These are phyloP conservation scores for Tribolium madens DNA, from an alignment of 1,140 invertebrate species.

Conservation along the genomic window DNA sequence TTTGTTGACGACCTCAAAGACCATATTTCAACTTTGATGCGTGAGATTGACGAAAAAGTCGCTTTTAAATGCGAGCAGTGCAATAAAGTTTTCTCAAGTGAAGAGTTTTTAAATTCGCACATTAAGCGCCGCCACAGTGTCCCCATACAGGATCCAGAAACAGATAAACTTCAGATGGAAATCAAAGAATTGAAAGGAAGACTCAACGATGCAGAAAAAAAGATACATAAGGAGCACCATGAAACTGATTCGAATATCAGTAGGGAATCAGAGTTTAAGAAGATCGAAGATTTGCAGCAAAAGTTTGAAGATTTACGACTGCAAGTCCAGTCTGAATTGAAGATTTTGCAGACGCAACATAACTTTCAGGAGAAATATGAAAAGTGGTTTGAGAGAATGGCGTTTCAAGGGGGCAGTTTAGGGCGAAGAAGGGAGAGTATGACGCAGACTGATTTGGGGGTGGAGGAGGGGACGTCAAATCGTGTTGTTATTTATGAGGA, in stretches of 20 bases:
- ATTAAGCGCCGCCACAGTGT: constrained; percentile 67
- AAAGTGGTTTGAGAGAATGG: constrained; percentile 58
- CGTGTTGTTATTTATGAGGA: background rate
- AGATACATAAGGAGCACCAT: constrained; percentile 55
- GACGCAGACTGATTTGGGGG: constrained; percentile 54
- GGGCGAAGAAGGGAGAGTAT: constrained; percentile 43
- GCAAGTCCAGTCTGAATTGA: constrained; percentile 61
- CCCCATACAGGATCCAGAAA: constrained; percentile 61
- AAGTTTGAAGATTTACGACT: constrained; percentile 62
- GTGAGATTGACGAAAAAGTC: background rate
- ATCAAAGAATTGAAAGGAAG: constrained; percentile 72
- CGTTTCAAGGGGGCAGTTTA: constrained; percentile 40
- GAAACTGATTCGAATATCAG: constrained; percentile 24
- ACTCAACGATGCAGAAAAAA: constrained; percentile 69
- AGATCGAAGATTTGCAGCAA: constrained; percentile 55
- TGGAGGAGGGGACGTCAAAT: background rate
- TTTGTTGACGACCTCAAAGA: constrained; percentile 51
- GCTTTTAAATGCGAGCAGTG: constrained; percentile 69
- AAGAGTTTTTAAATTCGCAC: constrained; percentile 71
- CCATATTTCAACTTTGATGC: constrained; percentile 45
- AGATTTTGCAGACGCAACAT: constrained; percentile 57
- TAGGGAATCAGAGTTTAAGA: constrained; percentile 42
- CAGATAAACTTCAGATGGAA: constrained; percentile 70
- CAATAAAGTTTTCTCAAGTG: constrained; percentile 71
- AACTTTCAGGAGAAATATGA: constrained; percentile 61